These are phyloP conservation scores for Morinoia aosen DNA, from an alignment of 2,888 invertebrate species.

Conservation along the genomic window DNA sequence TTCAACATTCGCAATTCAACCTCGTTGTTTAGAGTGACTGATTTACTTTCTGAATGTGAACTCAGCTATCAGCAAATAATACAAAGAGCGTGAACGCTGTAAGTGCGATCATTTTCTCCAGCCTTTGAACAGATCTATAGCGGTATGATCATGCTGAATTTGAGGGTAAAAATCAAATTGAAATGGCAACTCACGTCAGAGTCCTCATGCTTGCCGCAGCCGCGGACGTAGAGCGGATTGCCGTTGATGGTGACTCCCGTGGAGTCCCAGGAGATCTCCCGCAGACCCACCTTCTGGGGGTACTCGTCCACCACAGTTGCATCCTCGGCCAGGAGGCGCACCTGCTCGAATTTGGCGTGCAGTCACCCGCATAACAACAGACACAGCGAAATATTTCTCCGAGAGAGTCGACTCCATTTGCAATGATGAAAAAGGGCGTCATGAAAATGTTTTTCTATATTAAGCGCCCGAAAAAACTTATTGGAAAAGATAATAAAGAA, in stretches of 20 bases:
- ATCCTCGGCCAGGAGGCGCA: not conserved
- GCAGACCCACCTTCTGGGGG: conserved; percentile 86
- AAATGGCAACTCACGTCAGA: conserved; percentile 79
- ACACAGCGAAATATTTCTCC: not conserved
- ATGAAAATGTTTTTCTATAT: too few relatives aligned
- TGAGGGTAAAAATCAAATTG: not conserved
- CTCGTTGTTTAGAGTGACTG: not conserved
- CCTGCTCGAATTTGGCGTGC: not conserved
- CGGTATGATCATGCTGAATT: too few relatives aligned
- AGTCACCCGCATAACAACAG: not conserved
- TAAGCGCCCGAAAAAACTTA: too few relatives aligned
- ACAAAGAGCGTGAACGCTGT: not conserved
- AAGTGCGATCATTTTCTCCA: too few relatives aligned
- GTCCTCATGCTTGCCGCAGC: conserved; percentile 97
- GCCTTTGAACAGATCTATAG: not conserved
- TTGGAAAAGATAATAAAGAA: too few relatives aligned
- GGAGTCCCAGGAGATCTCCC: conserved; percentile 83
- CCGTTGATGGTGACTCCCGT: conserved; percentile 83
- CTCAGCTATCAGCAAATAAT: not conserved
- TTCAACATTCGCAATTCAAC: too few relatives aligned
- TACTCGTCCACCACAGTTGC: conserved; percentile 77
- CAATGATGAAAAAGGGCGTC: too few relatives aligned
- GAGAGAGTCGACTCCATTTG: too few relatives aligned
- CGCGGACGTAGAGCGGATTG: conserved; percentile 88
- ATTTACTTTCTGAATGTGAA: not conserved